These are phyloP conservation scores for Chrysina gloriosa DNA, from an alignment of 2,888 invertebrate genomes.

Conservation along the genomic window DNA sequence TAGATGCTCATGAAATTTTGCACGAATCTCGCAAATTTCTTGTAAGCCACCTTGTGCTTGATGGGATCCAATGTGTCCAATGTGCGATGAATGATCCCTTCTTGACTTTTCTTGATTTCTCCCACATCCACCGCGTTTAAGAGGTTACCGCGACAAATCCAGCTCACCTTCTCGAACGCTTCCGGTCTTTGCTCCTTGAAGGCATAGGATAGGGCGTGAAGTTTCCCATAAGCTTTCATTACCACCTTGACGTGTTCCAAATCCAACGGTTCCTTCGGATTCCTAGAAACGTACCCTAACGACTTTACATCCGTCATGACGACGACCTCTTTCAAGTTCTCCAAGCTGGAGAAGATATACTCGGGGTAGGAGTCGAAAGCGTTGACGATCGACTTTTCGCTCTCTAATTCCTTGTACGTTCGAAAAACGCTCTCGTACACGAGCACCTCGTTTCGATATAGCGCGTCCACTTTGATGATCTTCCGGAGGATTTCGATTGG, in stretches of 20 bases:
- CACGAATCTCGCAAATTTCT: constrained; percentile 24
- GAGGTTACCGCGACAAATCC: not conserved
- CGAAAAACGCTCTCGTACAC: constrained; percentile 53
- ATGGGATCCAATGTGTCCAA: constrained; percentile 18
- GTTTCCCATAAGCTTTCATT: constrained; percentile 53
- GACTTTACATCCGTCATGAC: constrained; percentile 53
- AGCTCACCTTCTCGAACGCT: not conserved
- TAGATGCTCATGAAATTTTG: constrained; percentile 17
- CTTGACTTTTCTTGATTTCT: not conserved
- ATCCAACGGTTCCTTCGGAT: constrained; percentile 49
- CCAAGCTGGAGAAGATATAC: constrained; percentile 43
- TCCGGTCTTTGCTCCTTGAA: constrained; percentile 51
- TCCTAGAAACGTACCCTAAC: constrained; percentile 50
- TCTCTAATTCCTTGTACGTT: constrained; percentile 50
- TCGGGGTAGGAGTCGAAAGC: constrained; percentile 46
- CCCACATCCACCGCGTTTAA: not conserved
- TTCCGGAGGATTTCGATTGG: constrained; percentile 49
- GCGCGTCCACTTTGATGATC: constrained; percentile 47
- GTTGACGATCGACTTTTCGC: constrained; percentile 43
- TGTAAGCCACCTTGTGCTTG: constrained; percentile 1
- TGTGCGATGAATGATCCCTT: not conserved
- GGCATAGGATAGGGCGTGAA: constrained; percentile 56
- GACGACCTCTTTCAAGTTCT: constrained; percentile 49
- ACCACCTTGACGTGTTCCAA: constrained; percentile 53
- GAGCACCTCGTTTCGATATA: constrained; percentile 54